Percentiles rank a stretch among this genome's conserved stretches.
Conservation (phyloP, 2,888 invertebrate genomes). For the Polydrusus tereticollis region DNA sequence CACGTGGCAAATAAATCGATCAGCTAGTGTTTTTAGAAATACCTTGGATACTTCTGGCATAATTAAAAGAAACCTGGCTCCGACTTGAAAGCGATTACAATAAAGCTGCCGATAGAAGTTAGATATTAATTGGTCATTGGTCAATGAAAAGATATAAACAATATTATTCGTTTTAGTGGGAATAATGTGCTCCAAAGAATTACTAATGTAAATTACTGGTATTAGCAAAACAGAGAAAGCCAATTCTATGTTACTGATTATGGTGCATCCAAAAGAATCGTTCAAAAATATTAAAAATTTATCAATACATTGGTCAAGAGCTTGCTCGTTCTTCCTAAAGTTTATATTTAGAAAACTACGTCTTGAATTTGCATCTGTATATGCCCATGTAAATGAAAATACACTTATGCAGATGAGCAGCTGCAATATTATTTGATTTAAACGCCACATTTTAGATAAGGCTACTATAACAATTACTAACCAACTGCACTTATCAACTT, state of each 20-base stretch:
- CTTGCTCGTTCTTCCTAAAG: not conserved
- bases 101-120: not conserved
- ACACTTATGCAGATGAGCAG: not conserved
- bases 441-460: too few species aligned
- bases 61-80: not conserved
- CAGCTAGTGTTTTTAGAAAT: not conserved
- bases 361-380: not conserved
- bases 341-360: not conserved
- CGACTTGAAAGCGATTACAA: not conserved
- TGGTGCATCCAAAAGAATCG: not conserved
- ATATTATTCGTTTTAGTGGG: not conserved
- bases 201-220: not conserved
- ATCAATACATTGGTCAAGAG: not conserved
- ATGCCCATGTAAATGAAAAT: not conserved
- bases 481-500: too few species aligned
- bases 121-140: not conserved
- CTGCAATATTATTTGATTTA: not conserved
- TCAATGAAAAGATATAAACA: not conserved
- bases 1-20: not conserved
- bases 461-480: too few species aligned
- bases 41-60: not conserved
- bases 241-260: not conserved
- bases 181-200: not conserved
- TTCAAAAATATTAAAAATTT: not conserved
- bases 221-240: too few species aligned